Percentiles rank a stretch among this genome's conserved stretches.
Conservation (phyloP, 1,140 invertebrate species). For the Macrosteles quadrilineatus region DNA sequence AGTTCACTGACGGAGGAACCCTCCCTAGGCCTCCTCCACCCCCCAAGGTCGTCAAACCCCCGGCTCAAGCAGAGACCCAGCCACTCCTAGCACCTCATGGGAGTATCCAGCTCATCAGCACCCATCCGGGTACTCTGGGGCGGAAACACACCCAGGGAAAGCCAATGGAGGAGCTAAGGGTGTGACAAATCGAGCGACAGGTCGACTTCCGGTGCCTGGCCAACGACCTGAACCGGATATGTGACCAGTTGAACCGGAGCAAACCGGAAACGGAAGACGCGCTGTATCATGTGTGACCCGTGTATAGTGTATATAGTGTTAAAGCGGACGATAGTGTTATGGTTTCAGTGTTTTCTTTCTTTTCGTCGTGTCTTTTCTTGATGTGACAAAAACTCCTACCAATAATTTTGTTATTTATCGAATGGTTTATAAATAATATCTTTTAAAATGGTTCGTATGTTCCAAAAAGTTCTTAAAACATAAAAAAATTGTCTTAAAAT, state of each 20-base stretch:
- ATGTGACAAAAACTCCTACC: no score
- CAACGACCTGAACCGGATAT: conserved; percentile 41
- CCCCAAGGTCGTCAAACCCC: conserved; percentile 35
- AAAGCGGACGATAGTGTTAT: conserved; percentile 7
- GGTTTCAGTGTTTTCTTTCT: no score
- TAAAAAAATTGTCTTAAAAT: no score
- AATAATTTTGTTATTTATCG: no score
- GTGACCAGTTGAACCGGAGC: conserved; percentile 39
- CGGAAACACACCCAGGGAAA: conserved; percentile 27
- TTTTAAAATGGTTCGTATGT: no score
- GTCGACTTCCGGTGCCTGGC: conserved; percentile 36
- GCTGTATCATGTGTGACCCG: conserved; percentile 38
- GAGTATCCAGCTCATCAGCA: conserved; percentile 24
- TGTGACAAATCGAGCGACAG: conserved; percentile 41
- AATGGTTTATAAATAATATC: no score
- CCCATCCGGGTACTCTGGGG: conserved; percentile 14
- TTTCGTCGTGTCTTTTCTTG: no score
- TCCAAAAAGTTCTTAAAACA: no score
- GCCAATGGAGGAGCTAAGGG: conserved; percentile 38
- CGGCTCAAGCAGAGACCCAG: conserved; percentile 38
- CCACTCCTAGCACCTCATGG: conserved; percentile 38
- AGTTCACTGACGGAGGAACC: conserved; percentile 29
- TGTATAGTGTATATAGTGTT: conserved; percentile 24
- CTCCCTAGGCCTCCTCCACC: conserved; percentile 38
- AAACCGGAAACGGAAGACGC: conserved; percentile 31